phyloP scores from a whole-genome alignment of 1,140 invertebrate genomes.

The Camponotus pennsylvanicus region DNA sequence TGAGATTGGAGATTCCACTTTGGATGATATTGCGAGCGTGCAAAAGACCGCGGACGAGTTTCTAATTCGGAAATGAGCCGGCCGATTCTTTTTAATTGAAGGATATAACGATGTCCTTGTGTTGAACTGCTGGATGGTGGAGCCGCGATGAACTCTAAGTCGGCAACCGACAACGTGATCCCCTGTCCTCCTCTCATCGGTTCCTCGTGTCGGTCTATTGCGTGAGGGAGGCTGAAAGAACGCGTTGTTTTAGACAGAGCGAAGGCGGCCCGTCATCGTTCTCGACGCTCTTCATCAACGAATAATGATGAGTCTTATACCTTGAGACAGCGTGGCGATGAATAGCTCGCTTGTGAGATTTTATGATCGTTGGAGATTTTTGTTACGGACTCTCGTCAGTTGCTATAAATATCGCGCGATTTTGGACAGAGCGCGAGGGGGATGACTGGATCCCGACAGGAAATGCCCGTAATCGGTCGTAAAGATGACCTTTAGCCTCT shows the following conservation, averaged over 20 bases:
- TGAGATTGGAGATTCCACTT: slow-evolving; percentile 59
- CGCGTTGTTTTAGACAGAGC: slow-evolving; percentile 76
- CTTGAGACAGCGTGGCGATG: slow-evolving; percentile 72
- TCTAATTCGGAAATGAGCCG: slow-evolving; percentile 56
- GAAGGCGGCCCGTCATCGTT: slow-evolving; percentile 73
- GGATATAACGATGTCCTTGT: slow-evolving; percentile 77
- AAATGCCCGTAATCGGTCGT: slow-evolving; percentile 22
- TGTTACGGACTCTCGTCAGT: slow-evolving; percentile 13
- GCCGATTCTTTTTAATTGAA: slow-evolving; percentile 68
- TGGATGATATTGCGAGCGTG: slow-evolving; percentile 40
- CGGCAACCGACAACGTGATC: slow-evolving; percentile 63
- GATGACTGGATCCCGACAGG: background rate
- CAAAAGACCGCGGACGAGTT: slow-evolving; percentile 3
- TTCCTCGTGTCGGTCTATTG: slow-evolving; percentile 61
- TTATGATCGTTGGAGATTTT: slow-evolving; percentile 63
- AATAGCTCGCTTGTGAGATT: slow-evolving; percentile 75
- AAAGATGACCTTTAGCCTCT: background rate
- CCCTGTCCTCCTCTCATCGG: slow-evolving; percentile 73
- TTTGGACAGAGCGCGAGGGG: background rate
- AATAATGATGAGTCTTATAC: slow-evolving; percentile 81
- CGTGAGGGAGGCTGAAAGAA: slow-evolving; percentile 73
- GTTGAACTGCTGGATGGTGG: slow-evolving; percentile 6
- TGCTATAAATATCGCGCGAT: slow-evolving; percentile 52
- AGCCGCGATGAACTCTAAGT: slow-evolving; percentile 69
- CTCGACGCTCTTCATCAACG: slow-evolving; percentile 80